Evolutionary conservation across 2,797 vertebrate species (phyloP).

Genomic region (Semaprochilodus insignis): DNA sequence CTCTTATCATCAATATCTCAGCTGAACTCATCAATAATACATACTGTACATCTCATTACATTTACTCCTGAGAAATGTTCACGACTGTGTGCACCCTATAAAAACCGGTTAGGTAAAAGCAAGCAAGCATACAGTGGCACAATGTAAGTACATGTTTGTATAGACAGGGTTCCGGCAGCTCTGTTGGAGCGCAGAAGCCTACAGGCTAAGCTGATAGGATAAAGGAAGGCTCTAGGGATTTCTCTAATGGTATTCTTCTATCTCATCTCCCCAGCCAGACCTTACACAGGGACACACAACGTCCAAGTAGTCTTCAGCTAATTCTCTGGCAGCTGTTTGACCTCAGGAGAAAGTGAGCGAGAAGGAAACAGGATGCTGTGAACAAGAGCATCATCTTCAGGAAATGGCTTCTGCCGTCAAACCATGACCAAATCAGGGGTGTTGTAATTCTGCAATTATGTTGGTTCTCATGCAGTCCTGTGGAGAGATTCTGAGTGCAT

Average conservation of each 20-base stretch:
- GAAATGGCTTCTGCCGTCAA: constrained; percentile 11
- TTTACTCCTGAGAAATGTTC: neutral
- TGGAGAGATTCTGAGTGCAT: constrained; percentile 2
- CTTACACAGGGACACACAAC: constrained; percentile 45
- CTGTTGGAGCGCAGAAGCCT: constrained; percentile 2
- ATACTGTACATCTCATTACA: neutral
- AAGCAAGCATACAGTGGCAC: neutral
- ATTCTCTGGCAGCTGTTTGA: constrained; percentile 54
- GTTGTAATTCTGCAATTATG: constrained; percentile 25
- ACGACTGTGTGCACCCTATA: neutral
- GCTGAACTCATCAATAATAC: neutral
- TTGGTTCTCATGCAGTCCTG: neutral
- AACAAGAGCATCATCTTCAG: constrained; percentile 10
- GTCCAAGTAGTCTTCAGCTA: constrained; percentile 46
- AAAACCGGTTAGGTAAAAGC: neutral
- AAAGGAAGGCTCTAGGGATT: neutral
- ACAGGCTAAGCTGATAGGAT: constrained; percentile 6
- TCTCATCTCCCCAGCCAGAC: constrained; percentile 49
- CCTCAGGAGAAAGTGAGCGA: constrained; percentile 18
- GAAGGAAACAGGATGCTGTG: constrained; percentile 3
- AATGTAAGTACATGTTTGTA: no score
- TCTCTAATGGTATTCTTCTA: constrained; percentile 62
- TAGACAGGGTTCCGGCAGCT: neutral
- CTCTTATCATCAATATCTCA: neutral
- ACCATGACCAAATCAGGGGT: neutral